Percentiles rank a stretch among this genome's conserved stretches.
Conservation (phyloP, 2,797 vertebrate genomes). For the Vespertilio murinus region DNA sequence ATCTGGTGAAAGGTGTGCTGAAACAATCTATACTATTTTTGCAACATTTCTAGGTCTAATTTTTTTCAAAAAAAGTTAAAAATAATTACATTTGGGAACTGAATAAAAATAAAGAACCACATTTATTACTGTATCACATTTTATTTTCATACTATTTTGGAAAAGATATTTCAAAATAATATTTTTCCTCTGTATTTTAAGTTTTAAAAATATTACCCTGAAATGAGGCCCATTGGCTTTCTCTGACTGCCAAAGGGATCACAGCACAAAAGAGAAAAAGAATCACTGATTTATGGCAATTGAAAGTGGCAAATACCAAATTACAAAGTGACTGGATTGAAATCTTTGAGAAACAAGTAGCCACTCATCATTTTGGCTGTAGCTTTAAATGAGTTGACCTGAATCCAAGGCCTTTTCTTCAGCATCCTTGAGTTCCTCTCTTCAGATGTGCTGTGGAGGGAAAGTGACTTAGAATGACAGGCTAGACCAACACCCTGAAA, state of each 20-base stretch:
- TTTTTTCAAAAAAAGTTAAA: neutral
- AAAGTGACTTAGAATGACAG: neutral
- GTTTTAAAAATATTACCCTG: neutral
- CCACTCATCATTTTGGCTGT: neutral
- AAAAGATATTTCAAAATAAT: neutral
- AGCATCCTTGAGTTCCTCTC: neutral
- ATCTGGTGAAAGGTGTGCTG: neutral
- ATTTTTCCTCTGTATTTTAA: neutral
- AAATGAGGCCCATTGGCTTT: neutral
- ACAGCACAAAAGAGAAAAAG: neutral
- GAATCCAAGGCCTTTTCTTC: neutral
- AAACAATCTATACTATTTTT: neutral
- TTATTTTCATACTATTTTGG: neutral
- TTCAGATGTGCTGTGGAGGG: fast-evolving
- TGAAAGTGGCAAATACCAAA: neutral
- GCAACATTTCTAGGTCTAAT: neutral
- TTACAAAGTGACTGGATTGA: neutral
- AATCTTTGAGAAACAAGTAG: neutral
- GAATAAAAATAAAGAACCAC: neutral
- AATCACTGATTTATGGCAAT: neutral
- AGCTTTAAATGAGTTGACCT: neutral
- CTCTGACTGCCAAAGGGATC: neutral
- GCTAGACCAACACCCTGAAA: neutral
- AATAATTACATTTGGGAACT: neutral
- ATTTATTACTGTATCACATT: neutral